Evolutionary conservation across 2,113 vertebrate species (phyloP), one percentile per base, ranked within the genome.

Genomic region (Scomber colias): DNA sequence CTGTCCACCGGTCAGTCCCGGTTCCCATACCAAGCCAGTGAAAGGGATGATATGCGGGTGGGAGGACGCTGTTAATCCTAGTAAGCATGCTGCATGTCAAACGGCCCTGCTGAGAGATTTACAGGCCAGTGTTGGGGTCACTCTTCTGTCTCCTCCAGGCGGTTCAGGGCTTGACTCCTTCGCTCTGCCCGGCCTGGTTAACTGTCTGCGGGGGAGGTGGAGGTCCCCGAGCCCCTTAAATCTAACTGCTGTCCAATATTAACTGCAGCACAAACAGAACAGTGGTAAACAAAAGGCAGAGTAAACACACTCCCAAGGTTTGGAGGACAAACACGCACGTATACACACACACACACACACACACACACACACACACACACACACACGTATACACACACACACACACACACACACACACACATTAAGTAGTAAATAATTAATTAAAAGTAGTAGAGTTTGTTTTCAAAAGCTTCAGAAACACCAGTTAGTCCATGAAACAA

Each of bases 211-310:
- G 60, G 79, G 81, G 84, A 75, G 79, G 61, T 8, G 5, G 65
- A 78, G 83, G 87, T 83, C 78, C 19, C 51, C 0, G 19, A 83
- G 55, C 72, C 61, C 68, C 75, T 87, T 80, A 82, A 86, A 89
- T 87, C 73, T 81, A 72, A 85, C 84, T 64, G 51, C 81, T 88
- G 90, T 93, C 86, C 71, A 93, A 92, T 90, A 93, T 93, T 90
- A 93, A 92, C 92, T 83, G 67, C 71, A 92, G 71, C 71, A 88
- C 84, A 92, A 93, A 93, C 86, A 92, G 73, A 88, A 15, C 71
- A 72, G 84, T 8, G 55, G 84, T 90, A 93, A 93, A 92, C 91
- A 93, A 86, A 89, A 70, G 84, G 70, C 82, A 84, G 77, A 91
- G 90, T 88, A 91, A 90, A 94, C 89, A 93, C 56, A 85, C 81